Evolutionary conservation across 92 coral and sea anemone species (phyloP).

Genomic region (Bergia sp.): DNA sequence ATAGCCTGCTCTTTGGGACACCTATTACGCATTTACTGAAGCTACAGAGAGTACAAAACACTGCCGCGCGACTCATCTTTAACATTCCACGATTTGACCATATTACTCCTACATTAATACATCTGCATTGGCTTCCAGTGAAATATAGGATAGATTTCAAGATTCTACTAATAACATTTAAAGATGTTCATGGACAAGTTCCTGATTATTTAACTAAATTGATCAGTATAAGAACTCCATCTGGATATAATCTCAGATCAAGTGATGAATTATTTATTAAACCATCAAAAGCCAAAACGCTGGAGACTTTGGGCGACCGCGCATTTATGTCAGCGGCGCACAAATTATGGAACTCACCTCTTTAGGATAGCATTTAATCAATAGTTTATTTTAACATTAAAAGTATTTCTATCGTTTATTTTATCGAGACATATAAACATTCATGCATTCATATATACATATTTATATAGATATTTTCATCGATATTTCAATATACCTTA

Average conservation of each 20-base stretch:
- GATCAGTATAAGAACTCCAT: too few species aligned
- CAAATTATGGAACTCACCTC: conserved; percentile 37
- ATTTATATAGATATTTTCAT: not conserved
- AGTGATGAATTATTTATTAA: too few species aligned
- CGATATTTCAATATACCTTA: not conserved
- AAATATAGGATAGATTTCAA: conserved; percentile 21
- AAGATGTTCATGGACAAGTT: conserved; percentile 28
- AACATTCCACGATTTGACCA: too few species aligned
- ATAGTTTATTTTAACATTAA: conserved; percentile 17
- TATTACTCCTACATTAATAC: too few species aligned
- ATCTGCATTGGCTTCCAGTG: conserved; percentile 25
- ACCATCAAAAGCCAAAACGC: too few species aligned
- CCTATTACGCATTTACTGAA: not conserved
- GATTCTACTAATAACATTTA: conserved; percentile 35
- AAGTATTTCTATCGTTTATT: not conserved
- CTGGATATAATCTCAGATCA: too few species aligned
- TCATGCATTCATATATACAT: not conserved
- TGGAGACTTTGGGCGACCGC: too few species aligned
- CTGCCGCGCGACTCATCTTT: conserved; percentile 5
- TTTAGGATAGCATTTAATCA: conserved; percentile 32
- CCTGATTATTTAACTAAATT: too few species aligned
- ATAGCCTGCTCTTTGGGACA: too few species aligned
- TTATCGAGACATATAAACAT: not conserved
- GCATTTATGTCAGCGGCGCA: not conserved
- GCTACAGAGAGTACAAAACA: conserved; percentile 27